These are phyloP conservation scores for Urocynchramus pylzowi DNA, from an alignment of 2,113 vertebrate genomes.

Conservation along the genomic window DNA sequence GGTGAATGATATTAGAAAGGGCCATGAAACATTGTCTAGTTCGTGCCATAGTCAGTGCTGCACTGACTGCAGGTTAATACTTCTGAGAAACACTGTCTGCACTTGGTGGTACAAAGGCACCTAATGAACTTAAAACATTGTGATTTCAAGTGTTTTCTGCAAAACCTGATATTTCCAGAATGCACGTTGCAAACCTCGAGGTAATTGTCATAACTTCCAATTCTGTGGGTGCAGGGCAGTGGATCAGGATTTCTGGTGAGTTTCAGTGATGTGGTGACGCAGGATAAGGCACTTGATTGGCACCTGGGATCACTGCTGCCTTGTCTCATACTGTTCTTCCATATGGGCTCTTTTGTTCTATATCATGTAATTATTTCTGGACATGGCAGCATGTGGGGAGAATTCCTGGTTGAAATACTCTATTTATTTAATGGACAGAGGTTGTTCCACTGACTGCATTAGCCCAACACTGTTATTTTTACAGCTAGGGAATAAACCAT, in stretches of 20 bases:
- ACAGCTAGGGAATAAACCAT: not conserved
- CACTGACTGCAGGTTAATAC: not conserved
- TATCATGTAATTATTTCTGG: not conserved
- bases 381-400: not conserved
- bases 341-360: not conserved
- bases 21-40: rapidly evolving
- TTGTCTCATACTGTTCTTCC: not conserved
- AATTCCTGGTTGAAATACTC: not conserved
- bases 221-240: rapidly evolving
- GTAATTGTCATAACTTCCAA: rapidly evolving
- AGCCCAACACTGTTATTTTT: not conserved
- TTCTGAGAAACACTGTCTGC: not conserved
- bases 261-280: rapidly evolving
- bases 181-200: not conserved
- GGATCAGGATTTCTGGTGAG: not conserved
- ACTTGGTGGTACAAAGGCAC: not conserved
- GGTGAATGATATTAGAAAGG: not conserved
- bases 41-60: not conserved
- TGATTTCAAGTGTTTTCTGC: not conserved
- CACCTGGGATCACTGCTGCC: not conserved
- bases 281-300: not conserved
- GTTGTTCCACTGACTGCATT: not conserved
- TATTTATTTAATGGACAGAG: not conserved
- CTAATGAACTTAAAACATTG: not conserved
- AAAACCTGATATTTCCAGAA: not conserved